Base-by-base conservation (phyloP, 2,797 vertebrate genomes). In the Oreochromis mossambicus region DNA sequence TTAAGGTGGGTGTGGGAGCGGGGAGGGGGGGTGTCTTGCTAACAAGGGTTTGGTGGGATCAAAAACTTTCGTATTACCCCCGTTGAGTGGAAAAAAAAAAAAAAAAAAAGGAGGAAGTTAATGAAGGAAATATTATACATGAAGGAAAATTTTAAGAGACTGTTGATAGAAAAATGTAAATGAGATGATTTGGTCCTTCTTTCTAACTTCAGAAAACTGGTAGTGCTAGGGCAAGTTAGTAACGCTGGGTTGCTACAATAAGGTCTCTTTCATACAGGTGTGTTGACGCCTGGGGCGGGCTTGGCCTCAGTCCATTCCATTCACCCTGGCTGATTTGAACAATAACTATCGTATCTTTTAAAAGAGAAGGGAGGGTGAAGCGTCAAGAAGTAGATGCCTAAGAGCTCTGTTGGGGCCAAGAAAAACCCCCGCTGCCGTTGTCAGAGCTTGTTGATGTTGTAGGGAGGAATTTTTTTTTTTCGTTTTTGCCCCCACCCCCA, bases 361-460 rank as follows among this genome's bases (percentile, higher is more conserved):
- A 97, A 97, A 96, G 96, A 95, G 95, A 97, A 97, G 96, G 96
- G 92, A 92, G 92, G 92, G 91, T 94, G 97, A 96, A 96, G 97
- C 96, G 95, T 98, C 97, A 98, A 97, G 97, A 97, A 97, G 96
- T 96, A 97, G 97, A 98, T 97, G 97, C 97, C 97, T 98, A 95
- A 97, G 95, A 98, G 97, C 97, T 97, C 97, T 97, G 96, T 96
- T 96, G 94, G 96, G 97, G 97, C 98, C 97, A 97, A 98, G 97
- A 97, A 98, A 98, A 98, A 97, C 95, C 96, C 97, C 97, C 96
- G 96, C 97, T 96, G 97, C 97, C 96, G 97, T 98, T 99, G 98
- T 99, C 98, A 98, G 98, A 98, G 98, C 97, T 98, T 99, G 98
- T 98, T 98, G 98, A 97, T 97, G 97, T 97, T 98, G 96, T 95